Percentiles rank a stretch among this genome's conserved stretches.
These are phyloP conservation scores for Aleadryas rufinucha DNA, from an alignment of 2,113 vertebrate species.

Conservation along the genomic window DNA sequence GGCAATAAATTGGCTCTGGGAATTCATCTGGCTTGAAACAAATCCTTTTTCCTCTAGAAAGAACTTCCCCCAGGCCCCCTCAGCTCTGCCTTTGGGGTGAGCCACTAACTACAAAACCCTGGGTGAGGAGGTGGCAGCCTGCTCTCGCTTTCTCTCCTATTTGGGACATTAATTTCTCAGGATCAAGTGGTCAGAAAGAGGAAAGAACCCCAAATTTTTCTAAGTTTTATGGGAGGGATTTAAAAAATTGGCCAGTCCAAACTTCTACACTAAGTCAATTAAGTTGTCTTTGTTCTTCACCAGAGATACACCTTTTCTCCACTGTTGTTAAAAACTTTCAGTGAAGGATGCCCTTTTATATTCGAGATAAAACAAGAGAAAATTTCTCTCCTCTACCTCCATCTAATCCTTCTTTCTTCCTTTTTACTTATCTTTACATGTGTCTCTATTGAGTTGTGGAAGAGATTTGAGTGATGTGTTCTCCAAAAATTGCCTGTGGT, in stretches of 20 bases:
- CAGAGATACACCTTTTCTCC: rapidly evolving
- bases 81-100: not conserved
- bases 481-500: not conserved
- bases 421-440: not conserved
- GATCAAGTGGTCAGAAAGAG: not conserved
- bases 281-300: not conserved
- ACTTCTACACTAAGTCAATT: not conserved
- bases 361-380: not conserved
- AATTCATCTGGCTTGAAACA: not conserved
- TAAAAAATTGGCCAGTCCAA: not conserved
- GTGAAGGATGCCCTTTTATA: not conserved
- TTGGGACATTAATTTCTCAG: not conserved
- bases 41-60: not conserved
- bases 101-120: not conserved
- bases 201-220: not conserved
- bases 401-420: not conserved
- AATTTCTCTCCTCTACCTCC: not conserved
- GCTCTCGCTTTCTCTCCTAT: rapidly evolving
- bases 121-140: not conserved
- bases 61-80: rapidly evolving
- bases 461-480: not conserved
- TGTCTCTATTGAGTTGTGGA: not conserved
- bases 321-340: not conserved
- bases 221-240: not conserved
- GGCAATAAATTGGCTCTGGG: not conserved